Evolutionary conservation across 64 coral and sea anemone species (phyloP).

Genomic region (Actinia tenebrosa): DNA sequence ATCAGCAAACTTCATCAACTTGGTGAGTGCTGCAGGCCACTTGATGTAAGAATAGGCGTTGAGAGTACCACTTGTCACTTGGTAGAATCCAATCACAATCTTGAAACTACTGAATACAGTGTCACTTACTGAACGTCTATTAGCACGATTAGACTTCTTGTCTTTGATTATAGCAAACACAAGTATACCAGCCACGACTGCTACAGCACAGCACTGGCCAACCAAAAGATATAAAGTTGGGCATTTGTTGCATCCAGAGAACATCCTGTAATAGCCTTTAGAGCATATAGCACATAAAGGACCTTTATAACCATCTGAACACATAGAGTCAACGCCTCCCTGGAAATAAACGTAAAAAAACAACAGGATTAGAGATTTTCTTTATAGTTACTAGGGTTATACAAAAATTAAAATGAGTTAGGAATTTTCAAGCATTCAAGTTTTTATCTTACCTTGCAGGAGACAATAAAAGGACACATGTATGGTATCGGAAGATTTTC

Average conservation of each 20-base stretch:
- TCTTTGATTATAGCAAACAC: constrained; percentile 14
- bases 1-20: constrained; percentile 3
- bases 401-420: not conserved
- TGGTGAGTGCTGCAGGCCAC: constrained; percentile 16
- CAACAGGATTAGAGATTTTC: not conserved
- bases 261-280: constrained; percentile 34
- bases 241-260: constrained; percentile 42
- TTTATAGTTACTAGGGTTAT: not conserved
- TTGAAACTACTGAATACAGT: constrained; percentile 13
- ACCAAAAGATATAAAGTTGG: constrained; percentile 27
- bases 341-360: not conserved
- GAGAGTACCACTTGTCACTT: constrained; percentile 23
- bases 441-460: constrained; percentile 11
- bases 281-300: constrained; percentile 34
- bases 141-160: not conserved
- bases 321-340: constrained; percentile 22
- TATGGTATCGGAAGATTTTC: constrained; percentile 28
- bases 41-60: constrained; percentile 22
- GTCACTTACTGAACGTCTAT: constrained; percentile 2
- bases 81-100: constrained; percentile 31
- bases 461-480: constrained; percentile 22
- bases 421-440: not conserved
- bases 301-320: constrained; percentile 36
- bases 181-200: not conserved
- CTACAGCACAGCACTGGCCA: constrained; percentile 20